Conservation (phyloP, 2,113 vertebrate genomes). For the Scomber colias region DNA sequence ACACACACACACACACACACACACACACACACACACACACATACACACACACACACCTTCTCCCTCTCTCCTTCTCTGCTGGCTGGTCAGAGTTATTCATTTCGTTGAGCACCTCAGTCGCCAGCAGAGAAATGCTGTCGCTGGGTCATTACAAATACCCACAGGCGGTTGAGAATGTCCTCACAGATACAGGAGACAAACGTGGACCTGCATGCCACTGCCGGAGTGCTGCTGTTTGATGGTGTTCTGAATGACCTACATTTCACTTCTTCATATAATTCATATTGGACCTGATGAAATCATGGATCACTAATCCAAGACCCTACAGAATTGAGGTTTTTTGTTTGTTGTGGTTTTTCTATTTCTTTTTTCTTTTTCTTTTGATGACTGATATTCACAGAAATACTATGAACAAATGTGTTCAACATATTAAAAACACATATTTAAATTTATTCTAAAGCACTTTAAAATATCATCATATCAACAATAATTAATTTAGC, state of each 20-base stretch:
- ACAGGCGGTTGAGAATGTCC: constrained; percentile 64
- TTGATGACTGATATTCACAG: not conserved
- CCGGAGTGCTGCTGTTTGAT: constrained; percentile 59
- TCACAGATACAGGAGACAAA: constrained; percentile 67
- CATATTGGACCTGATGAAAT: constrained; percentile 46
- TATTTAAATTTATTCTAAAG: not conserved
- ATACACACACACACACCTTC: constrained; percentile 33
- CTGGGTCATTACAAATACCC: constrained; percentile 76
- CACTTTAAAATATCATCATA: not conserved
- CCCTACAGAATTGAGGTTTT: constrained; percentile 22
- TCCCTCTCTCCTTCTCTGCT: constrained; percentile 43
- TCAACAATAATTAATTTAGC: not conserved
- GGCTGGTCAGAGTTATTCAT: constrained; percentile 74
- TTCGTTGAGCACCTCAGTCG: constrained; percentile 71
- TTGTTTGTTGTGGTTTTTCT: not conserved
- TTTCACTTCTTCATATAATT: constrained; percentile 50
- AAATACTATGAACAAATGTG: not conserved
- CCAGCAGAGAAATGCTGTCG: constrained; percentile 70
- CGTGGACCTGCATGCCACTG: constrained; percentile 37
- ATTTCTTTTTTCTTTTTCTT: too few species aligned
- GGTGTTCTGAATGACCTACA: constrained; percentile 73
- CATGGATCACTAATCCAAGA: constrained; percentile 36
- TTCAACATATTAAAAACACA: not conserved
- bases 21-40: constrained; percentile 46
- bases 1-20: constrained; percentile 35